Percentiles rank a stretch among this genome's conserved stretches.
Conservation (phyloP, 1,140 invertebrate genomes). For the Lepidurus apus region DNA sequence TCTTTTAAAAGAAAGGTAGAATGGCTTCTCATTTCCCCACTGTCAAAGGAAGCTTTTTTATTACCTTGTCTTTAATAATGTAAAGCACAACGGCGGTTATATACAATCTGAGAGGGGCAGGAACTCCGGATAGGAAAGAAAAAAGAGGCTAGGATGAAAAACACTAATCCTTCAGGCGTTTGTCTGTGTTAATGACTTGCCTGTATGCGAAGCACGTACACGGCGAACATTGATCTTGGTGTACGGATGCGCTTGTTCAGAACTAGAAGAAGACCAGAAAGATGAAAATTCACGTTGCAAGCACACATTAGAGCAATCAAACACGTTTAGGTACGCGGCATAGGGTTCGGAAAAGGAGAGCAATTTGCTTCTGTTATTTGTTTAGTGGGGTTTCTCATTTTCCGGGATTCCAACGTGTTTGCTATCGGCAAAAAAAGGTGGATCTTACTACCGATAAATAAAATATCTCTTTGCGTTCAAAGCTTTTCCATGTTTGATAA, state of each 20-base stretch:
- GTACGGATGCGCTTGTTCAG: background rate
- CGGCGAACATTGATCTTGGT: conserved; percentile 1
- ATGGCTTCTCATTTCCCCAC: conserved; percentile 2
- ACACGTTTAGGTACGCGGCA: too few relatives aligned
- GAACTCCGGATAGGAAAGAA: background rate
- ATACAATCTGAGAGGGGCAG: background rate
- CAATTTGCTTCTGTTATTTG: too few relatives aligned
- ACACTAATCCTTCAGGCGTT: background rate
- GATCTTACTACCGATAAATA: too few relatives aligned
- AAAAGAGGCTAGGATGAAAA: background rate
- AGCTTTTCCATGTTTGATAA: too few relatives aligned
- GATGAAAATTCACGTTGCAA: background rate
- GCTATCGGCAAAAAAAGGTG: too few relatives aligned
- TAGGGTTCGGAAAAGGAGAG: too few relatives aligned
- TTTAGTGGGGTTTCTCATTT: too few relatives aligned
- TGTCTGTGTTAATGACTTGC: background rate
- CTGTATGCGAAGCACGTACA: background rate
- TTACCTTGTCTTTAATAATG: conserved; percentile 18
- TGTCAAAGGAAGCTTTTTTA: conserved; percentile 7
- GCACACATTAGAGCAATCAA: too few relatives aligned
- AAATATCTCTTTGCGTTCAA: too few relatives aligned
- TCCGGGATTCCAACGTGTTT: too few relatives aligned
- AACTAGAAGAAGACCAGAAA: background rate
- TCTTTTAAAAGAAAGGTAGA: background rate
- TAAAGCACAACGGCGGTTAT: conserved; percentile 1